Evolutionary conservation across 2,113 vertebrate species (phyloP), one percentile per base, ranked within the genome.

Genomic region (Pterocles gutturalis): DNA sequence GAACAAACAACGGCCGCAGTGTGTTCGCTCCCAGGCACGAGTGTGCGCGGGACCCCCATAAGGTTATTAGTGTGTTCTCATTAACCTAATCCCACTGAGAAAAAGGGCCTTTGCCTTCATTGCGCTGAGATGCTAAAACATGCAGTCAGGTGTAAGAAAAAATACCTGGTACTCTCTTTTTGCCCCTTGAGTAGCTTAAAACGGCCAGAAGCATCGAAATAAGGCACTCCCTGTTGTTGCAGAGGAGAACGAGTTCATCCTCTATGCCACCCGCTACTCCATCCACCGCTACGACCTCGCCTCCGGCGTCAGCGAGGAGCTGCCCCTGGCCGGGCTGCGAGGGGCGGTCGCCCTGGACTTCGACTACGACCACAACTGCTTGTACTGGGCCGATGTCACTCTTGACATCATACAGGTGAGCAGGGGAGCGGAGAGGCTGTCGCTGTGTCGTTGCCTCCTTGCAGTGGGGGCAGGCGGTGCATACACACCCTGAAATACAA

Each of bases 161-260:
- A 60, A 41, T 21, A 62, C 67, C 51, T 24, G n/a, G 36, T 41
- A 0, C 62, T 85, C 31, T 31, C 45, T 25, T 58, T 38, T n/a
- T 43, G 26, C 36, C 46, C 51, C 54, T 19, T 2, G 19, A 94
- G 62, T 26, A 29, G 49, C 67, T 36, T 1, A 5, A 31, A 78
- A 7, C 0, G 1, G 28, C 31, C 20, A 8, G 48, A 69, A 41
- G 13, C 2, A 0, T 19, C 85, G 77, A 24, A 89, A 33, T 17
- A 17, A 87, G 24, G 55, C 4, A 0, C 46, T 85, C 36, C 7
- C 65, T 96, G n/a, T 97, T 55, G 75, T 70, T 94, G 80, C 96
- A 99, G 99, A 99, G 97, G 99, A 99, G 97, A 99, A 99, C 5
- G 99, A 99, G 96, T 99, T 99, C 95, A 99, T 99, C 93, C 97